Conservation (phyloP, 2,113 vertebrate species). For the Leucosticte australis region DNA sequence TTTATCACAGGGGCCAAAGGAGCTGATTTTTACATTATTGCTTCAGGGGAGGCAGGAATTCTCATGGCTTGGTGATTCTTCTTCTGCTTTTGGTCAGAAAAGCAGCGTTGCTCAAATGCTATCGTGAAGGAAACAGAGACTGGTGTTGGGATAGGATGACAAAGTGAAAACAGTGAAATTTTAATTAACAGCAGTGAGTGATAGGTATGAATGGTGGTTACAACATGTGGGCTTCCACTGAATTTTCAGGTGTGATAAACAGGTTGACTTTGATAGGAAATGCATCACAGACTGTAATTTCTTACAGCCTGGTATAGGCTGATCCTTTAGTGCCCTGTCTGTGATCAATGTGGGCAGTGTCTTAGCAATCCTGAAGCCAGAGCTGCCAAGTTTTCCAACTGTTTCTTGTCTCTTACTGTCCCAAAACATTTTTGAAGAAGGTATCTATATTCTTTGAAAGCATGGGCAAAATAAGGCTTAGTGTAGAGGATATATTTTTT, state of each 20-base stretch:
- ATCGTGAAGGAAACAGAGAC: background rate
- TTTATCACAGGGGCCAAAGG: background rate
- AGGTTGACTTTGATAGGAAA: background rate
- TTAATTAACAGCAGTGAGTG: background rate
- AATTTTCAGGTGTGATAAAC: background rate
- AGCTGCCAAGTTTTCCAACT: background rate
- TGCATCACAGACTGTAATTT: background rate
- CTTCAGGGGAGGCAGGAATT: background rate
- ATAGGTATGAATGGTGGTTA: background rate
- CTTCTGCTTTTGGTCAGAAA: background rate
- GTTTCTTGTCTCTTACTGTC: background rate
- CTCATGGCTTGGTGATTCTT: background rate
- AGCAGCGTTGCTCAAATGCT: background rate
- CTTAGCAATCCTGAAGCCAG: background rate
- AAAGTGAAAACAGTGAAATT: background rate
- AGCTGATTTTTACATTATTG: background rate
- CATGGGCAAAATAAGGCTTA: background rate
- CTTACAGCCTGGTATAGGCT: background rate
- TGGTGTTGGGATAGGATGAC: background rate
- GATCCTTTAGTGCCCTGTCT: background rate
- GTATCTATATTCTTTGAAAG: fast-evolving
- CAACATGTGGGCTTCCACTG: background rate
- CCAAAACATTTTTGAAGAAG: background rate
- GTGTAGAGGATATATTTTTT: background rate
- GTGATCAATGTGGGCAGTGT: background rate